Evolutionary conservation across 2,888 invertebrate species (phyloP), one percentile per base, ranked within the genome.

Genomic region (Drosophila ustulata): DNA sequence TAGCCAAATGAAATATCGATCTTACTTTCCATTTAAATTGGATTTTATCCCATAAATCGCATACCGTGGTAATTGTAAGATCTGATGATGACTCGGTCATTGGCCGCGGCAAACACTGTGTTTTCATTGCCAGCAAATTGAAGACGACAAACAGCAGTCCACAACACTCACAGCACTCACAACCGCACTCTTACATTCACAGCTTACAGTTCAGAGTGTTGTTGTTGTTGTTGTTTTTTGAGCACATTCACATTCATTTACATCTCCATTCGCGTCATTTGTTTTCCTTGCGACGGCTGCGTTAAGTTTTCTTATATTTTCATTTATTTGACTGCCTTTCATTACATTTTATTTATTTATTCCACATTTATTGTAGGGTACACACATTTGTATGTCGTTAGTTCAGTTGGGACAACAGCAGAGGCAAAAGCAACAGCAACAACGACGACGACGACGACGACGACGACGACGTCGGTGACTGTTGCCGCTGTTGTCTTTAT

Each of bases 281-380:
- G 88, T 83, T 86, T 82, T 74, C 49, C 66, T 62, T 69, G 66
- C 63, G 72, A 56, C 71, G 68, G 53, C 66, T 62, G 73, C 53
- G 67, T 82, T 50, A 32, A 57, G 80, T 81, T 83, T 77, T 83
- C 78, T 82, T 88, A 79, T 84, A 88, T 82, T 85, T 88, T 79
- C 84, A 82, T 82, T 88, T 83, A 88, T 83, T 83, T 85, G 83
- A 75, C 86, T 77, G 86, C 68, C 86, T 88, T 88, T 82, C 80
- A 77, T 85, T 88, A 88, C 86, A 83, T 86, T 85, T 88, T 83
- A 83, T 88, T 83, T 83, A 83, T 83, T 83, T 88, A 88, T 88
- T 86, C 70, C 83, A 80, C 83, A 85, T 85, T 85, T 83, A 82
- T 87, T 82, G 74, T 77, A 85, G 82, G 68, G 85, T 78, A 78